Conservation (phyloP, 1,140 invertebrate species). For the Lordiphosa clarofinis region DNA sequence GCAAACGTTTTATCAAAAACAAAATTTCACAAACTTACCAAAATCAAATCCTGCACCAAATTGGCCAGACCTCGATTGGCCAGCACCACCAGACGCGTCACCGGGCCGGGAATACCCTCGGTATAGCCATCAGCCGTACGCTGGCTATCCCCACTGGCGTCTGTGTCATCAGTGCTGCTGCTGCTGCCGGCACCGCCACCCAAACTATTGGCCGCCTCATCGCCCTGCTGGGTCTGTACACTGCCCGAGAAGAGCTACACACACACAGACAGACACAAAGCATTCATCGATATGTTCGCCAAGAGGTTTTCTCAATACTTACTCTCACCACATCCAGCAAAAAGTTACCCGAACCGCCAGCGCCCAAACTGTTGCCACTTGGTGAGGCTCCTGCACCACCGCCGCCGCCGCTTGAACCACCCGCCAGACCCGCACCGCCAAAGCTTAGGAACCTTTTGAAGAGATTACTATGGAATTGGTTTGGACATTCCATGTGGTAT, state of each 20-base stretch:
- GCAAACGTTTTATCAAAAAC: not conserved
- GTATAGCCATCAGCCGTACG: constrained; percentile 83
- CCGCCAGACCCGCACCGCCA: constrained; percentile 81
- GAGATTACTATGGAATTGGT: constrained; percentile 60
- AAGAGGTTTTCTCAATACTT: constrained; percentile 77
- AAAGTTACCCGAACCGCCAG: constrained; percentile 90
- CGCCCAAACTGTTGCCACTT: constrained; percentile 80
- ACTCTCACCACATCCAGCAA: constrained; percentile 92
- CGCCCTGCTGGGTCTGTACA: constrained; percentile 83
- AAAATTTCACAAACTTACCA: constrained; percentile 82
- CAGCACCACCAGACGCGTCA: constrained; percentile 90
- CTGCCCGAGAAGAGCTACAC: constrained; percentile 85
- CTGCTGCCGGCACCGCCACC: constrained; percentile 81
- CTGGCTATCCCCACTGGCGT: constrained; percentile 61
- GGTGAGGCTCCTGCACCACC: constrained; percentile 52
- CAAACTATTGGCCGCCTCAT: constrained; percentile 81
- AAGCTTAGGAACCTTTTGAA: constrained; percentile 86
- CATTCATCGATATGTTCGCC: not conserved
- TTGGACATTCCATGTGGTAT: constrained; percentile 34
- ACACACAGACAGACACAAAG: too few relatives aligned
- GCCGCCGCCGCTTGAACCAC: constrained; percentile 77
- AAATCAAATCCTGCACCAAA: constrained; percentile 90
- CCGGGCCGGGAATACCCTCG: constrained; percentile 90
- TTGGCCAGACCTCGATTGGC: constrained; percentile 91
- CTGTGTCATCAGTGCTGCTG: constrained; percentile 79